phyloP scores from a whole-genome alignment of 2,888 invertebrate genomes.

The Epistrophella euchroma region DNA sequence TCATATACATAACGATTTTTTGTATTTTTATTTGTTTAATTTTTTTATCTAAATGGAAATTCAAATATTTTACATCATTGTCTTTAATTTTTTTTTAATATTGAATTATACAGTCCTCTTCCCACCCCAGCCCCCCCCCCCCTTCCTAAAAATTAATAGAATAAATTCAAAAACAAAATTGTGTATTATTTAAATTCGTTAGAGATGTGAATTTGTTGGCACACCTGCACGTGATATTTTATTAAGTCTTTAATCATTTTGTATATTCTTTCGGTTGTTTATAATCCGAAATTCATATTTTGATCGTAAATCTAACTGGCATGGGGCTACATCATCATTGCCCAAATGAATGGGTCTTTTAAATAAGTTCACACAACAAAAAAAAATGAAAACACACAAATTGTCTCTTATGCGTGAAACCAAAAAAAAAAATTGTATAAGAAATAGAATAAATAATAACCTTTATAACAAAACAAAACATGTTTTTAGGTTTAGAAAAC shows the following conservation, averaged over 20 bases:
- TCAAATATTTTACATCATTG: conserved; percentile 43
- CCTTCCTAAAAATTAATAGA: not conserved
- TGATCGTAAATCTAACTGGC: not conserved
- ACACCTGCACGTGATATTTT: conserved; percentile 33
- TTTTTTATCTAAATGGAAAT: conserved; percentile 43
- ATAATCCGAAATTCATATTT: conserved; percentile 3
- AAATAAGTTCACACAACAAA: conserved; percentile 9
- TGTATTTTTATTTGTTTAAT: conserved; percentile 2
- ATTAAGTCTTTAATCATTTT: conserved; percentile 25
- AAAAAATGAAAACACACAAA: not conserved
- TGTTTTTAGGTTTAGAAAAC: conserved; percentile 3
- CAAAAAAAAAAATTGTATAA: too few relatives aligned
- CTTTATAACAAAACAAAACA: not conserved
- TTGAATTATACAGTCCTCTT: too few relatives aligned
- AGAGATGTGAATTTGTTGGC: conserved; percentile 28
- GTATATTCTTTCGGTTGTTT: conserved; percentile 10
- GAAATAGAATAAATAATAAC: not conserved
- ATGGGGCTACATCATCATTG: not conserved
- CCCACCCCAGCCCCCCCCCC: not conserved
- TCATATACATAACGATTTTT: too few relatives aligned
- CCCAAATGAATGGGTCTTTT: not conserved
- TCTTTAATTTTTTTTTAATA: conserved; percentile 10
- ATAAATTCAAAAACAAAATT: conserved; percentile 49
- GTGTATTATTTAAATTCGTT: conserved; percentile 48
- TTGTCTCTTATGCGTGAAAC: not conserved